A percentile compares a stretch with the other conserved stretches of the same genome.
These are phyloP conservation scores for Eulemur coronatus DNA, from an alignment of 2,797 vertebrate species.

Conservation along the genomic window DNA sequence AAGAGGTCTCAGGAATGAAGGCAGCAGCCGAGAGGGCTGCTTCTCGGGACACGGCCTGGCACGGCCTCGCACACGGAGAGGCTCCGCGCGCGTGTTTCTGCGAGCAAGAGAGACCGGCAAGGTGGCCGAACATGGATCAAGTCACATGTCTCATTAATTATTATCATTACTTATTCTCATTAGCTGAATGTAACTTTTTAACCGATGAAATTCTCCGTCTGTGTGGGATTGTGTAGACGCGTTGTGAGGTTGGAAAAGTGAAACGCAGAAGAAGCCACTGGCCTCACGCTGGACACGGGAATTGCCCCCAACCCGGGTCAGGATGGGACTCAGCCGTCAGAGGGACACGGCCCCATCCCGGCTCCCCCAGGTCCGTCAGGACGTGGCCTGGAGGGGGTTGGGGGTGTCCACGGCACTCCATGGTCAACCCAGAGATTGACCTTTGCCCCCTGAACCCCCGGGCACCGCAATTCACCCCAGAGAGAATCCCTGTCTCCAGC, in stretches of 20 bases:
- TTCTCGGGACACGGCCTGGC: rapidly evolving
- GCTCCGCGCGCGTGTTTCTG: background rate
- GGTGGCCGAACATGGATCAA: rapidly evolving
- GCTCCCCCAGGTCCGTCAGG: rapidly evolving
- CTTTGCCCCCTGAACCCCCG: rapidly evolving
- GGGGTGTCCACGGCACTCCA: background rate
- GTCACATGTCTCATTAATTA: background rate
- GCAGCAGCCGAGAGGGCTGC: rapidly evolving
- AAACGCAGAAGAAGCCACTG: rapidly evolving
- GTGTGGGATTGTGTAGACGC: rapidly evolving
- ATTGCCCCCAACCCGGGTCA: rapidly evolving
- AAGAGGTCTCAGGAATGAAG: background rate
- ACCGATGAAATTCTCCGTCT: background rate
- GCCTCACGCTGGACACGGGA: rapidly evolving
- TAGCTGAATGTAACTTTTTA: background rate
- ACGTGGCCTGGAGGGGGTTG: rapidly evolving
- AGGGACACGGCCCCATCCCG: rapidly evolving
- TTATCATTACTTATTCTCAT: too few relatives aligned
- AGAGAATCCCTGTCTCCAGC: background rate
- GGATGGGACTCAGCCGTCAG: background rate
- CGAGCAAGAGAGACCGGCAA: rapidly evolving
- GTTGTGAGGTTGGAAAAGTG: rapidly evolving
- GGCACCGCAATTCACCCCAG: background rate
- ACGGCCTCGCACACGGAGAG: rapidly evolving
- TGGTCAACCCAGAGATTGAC: background rate